Base-by-base conservation (phyloP, 2,113 vertebrate genomes). In the Vombatus ursinus region DNA sequence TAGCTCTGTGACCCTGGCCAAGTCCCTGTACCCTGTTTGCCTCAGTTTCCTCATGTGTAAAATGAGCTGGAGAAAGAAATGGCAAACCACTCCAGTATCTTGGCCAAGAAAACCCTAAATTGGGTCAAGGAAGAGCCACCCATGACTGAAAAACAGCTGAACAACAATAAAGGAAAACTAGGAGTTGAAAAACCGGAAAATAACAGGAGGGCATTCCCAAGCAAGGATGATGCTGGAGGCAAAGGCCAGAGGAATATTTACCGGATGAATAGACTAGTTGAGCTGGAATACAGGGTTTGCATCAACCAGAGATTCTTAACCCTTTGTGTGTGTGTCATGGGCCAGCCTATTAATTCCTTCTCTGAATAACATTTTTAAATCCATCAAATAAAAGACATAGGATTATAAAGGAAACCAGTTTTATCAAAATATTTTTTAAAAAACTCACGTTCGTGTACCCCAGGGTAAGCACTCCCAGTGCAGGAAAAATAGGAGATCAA, bases 401-500 rank as follows among this genome's bases (percentile, higher is more conserved):
- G 31, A 68, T 68, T 68, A 37, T 23, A 84, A 44, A 84, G n/a
- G n/a, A 84, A 44, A 44, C 7, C 68, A 8, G 23, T 44, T n/a
- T 77, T 68, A 37, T 37, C 12, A 37, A 68, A 37, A 37, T 68
- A 16, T 37, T 68, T 37, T 37, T 5, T 5, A 9, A 37, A 53
- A 68, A 68, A 37, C 12, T 3, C 61, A 68, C 44, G 16, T 44
- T 77, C 5, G 8, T 44, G 7, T 44, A 84, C 37, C n/a, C 68
- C 7, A 22, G n/a, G n/a, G 1, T 44, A 8, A 84, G 28, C 7
- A 44, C 68, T 44, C 19, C 37, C 6, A 1, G 68, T 37, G 57
- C 57, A 89, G 50, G 3, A 94, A 22, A 91, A 95, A 31, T 92
- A 50, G 96, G n/a, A 96, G 50, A 54, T 37, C 24, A 68, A 31